These are phyloP conservation scores for Choreutis nemorana DNA, from an alignment of 2,888 invertebrate genomes.

Conservation along the genomic window DNA sequence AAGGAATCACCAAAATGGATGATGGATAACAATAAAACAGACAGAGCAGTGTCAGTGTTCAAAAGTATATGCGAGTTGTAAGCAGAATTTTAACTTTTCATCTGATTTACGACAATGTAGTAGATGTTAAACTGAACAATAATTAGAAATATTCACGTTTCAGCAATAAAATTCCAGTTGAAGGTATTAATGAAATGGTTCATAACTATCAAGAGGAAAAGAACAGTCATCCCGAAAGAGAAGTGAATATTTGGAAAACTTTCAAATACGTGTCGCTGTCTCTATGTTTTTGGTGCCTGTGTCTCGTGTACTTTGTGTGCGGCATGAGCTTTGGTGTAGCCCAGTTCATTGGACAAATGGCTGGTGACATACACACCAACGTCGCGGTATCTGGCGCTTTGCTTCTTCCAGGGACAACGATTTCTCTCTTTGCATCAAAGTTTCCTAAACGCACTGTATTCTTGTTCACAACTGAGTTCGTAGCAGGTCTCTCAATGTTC, in stretches of 20 bases:
- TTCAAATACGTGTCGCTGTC: slow-evolving; percentile 57
- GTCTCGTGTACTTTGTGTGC: slow-evolving; percentile 77
- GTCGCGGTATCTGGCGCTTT: slow-evolving; percentile 76
- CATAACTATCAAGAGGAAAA: slow-evolving; percentile 20
- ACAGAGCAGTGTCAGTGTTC: slow-evolving; percentile 27
- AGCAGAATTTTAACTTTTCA: background rate
- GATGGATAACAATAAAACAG: slow-evolving; percentile 28
- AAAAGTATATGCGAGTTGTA: slow-evolving; percentile 23
- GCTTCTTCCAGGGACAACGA: slow-evolving; percentile 69
- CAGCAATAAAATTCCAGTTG: slow-evolving; percentile 24
- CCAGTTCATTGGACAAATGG: slow-evolving; percentile 78
- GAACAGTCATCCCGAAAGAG: slow-evolving; percentile 9
- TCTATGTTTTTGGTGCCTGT: slow-evolving; percentile 70
- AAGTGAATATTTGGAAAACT: slow-evolving; percentile 33
- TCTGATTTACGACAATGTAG: background rate
- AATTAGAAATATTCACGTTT: background rate
- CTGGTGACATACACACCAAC: slow-evolving; percentile 79
- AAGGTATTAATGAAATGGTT: slow-evolving; percentile 26
- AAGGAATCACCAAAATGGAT: slow-evolving; percentile 49
- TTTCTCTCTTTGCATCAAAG: slow-evolving; percentile 65
- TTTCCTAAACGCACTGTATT: slow-evolving; percentile 68
- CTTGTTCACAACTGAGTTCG: slow-evolving; percentile 60
- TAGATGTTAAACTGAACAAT: background rate
- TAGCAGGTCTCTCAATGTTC: slow-evolving; percentile 37
- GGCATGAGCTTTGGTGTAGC: slow-evolving; percentile 86